A percentile compares a stretch with the other conserved stretches of the same genome.
Evolutionary conservation across 2,113 vertebrate genomes (phyloP).

Genomic region (Micronycteris hirsuta): DNA sequence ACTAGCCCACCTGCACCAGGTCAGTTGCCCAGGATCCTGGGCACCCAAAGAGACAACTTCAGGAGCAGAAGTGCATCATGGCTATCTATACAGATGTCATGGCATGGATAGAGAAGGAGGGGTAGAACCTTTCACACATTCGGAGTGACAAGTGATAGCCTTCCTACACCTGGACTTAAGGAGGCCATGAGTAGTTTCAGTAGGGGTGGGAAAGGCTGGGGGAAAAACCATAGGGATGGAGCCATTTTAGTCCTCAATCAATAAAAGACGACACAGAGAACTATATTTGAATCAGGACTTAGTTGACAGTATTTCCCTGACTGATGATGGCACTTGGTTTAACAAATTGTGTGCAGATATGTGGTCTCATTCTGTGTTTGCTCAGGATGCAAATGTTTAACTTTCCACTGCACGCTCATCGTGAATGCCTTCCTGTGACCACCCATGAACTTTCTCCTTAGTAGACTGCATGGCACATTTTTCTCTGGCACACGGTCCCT

Average conservation of each 20-base stretch:
- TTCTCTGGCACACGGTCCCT: background rate
- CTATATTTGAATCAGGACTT: background rate
- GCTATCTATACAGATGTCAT: too few relatives aligned
- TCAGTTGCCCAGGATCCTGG: background rate
- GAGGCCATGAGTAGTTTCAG: background rate
- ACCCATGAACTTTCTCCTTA: background rate
- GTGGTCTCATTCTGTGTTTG: background rate
- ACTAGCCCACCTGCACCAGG: background rate
- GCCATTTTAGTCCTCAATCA: background rate
- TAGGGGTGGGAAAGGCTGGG: background rate
- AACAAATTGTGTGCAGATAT: background rate
- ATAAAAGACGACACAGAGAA: background rate
- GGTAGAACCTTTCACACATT: background rate
- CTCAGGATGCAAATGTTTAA: background rate
- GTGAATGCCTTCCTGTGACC: too few relatives aligned
- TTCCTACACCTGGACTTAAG: background rate
- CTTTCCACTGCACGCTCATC: background rate
- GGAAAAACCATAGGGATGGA: too few relatives aligned
- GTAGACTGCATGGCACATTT: background rate
- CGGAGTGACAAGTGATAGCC: background rate
- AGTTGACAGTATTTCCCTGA: background rate
- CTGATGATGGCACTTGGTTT: background rate
- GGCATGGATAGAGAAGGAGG: background rate
- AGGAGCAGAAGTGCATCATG: background rate
- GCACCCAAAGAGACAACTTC: background rate